These are phyloP conservation scores for Alloscopus bannaensis DNA, from an alignment of 2,888 invertebrate genomes.

Conservation along the genomic window DNA sequence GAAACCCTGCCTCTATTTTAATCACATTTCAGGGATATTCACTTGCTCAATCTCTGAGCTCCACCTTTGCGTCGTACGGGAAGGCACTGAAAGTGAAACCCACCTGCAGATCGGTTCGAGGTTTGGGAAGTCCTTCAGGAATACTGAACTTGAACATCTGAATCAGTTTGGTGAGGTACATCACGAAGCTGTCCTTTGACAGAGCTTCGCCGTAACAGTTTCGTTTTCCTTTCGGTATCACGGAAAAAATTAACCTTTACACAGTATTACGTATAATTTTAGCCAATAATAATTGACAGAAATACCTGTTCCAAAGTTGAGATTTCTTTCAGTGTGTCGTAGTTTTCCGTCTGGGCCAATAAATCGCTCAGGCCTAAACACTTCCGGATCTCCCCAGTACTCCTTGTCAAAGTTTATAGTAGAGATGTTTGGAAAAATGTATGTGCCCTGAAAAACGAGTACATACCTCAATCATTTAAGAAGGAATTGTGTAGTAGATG, in stretches of 20 bases:
- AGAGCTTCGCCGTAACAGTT: constrained; percentile 31
- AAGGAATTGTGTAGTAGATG: not conserved
- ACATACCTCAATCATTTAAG: not conserved
- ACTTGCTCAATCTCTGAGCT: not conserved
- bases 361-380: constrained; percentile 6
- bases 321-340: constrained; percentile 2
- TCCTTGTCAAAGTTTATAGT: not conserved
- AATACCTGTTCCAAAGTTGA: constrained; percentile 20
- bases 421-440: constrained; percentile 17
- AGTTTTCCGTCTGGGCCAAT: constrained; percentile 2
- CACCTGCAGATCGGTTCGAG: not conserved
- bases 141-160: constrained; percentile 18
- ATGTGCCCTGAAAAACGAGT: constrained; percentile 2
- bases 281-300: not conserved
- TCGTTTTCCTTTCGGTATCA: constrained; percentile 36
- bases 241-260: not conserved
- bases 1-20: no score
- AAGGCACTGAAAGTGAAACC: not conserved
- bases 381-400: constrained; percentile 16
- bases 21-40: not conserved
- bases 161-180: constrained; percentile 26
- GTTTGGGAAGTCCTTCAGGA: constrained; percentile 6
- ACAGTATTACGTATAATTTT: not conserved
- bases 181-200: constrained; percentile 27
- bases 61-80: constrained; percentile 17